Evolutionary conservation across 2,113 vertebrate genomes (phyloP).

Genomic region (Numida meleagris): DNA sequence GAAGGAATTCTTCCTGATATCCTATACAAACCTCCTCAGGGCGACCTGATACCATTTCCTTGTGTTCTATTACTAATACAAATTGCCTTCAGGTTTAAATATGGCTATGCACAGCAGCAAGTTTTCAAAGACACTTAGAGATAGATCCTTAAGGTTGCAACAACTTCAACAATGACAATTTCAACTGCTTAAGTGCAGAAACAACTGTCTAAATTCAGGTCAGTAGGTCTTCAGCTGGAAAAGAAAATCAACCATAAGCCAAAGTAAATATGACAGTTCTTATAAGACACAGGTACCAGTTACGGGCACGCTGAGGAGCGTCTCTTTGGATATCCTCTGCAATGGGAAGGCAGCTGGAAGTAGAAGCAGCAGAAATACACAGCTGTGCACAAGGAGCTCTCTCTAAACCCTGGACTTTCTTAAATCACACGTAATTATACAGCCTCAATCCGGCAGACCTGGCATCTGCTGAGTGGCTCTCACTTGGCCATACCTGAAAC

Average conservation of each 20-base stretch:
- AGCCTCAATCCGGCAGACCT: background rate
- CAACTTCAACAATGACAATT: background rate
- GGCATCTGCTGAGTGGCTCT: background rate
- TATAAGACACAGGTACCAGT: background rate
- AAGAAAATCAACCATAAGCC: background rate
- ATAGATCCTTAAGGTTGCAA: background rate
- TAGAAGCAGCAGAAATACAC: fast-evolving
- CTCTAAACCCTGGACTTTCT: background rate
- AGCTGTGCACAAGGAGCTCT: background rate
- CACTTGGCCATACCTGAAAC: background rate
- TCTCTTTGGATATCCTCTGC: background rate
- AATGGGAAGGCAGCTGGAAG: background rate
- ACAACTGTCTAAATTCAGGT: background rate
- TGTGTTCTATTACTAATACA: background rate
- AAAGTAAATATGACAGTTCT: background rate
- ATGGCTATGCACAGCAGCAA: background rate
- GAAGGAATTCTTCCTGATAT: background rate
- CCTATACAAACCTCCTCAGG: background rate
- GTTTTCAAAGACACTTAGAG: background rate
- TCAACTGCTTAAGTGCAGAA: background rate
- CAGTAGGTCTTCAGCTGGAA: background rate
- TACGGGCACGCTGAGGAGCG: background rate
- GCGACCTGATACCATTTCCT: background rate
- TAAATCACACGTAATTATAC: background rate
- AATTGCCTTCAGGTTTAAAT: background rate